A percentile compares a stretch with the other conserved stretches of the same genome.
Conservation (phyloP, 2,797 vertebrate species). For the Cossypha caffra region DNA sequence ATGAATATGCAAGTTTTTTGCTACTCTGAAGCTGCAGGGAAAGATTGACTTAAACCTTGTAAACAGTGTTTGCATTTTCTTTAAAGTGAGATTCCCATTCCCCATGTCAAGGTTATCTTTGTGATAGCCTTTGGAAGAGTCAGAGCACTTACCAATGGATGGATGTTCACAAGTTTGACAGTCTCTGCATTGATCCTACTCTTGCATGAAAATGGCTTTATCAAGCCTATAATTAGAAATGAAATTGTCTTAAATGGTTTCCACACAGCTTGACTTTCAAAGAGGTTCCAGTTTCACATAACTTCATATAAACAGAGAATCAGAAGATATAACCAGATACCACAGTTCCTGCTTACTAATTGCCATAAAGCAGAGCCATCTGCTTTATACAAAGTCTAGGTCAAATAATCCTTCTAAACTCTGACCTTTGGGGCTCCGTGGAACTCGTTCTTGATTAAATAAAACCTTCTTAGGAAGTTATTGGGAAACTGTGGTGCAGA, state of each 20-base stretch:
- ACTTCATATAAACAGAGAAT: constrained; percentile 76
- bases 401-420: constrained; percentile 69
- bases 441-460: constrained; percentile 66
- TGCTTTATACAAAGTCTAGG: constrained; percentile 72
- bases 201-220: constrained; percentile 72
- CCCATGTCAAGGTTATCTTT: constrained; percentile 66
- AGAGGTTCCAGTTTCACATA: constrained; percentile 75
- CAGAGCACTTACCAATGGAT: constrained; percentile 26
- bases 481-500: constrained; percentile 24
- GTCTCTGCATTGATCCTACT: constrained; percentile 44
- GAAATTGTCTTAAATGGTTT: constrained; percentile 77
- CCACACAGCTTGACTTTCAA: constrained; percentile 74
- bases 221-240: constrained; percentile 78
- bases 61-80: constrained; percentile 10
- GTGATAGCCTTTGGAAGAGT: constrained; percentile 67
- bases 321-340: constrained; percentile 74
- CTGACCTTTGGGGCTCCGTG: constrained; percentile 71
- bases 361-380: constrained; percentile 76
- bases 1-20: neutral
- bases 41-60: neutral
- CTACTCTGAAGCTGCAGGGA: neutral
- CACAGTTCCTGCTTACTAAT: constrained; percentile 77
- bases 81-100: constrained; percentile 25
- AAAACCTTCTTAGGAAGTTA: constrained; percentile 63
- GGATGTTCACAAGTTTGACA: constrained; percentile 61